Base-by-base conservation (phyloP, 2,888 invertebrate genomes). In the Thysanoteuthis rhombus region DNA sequence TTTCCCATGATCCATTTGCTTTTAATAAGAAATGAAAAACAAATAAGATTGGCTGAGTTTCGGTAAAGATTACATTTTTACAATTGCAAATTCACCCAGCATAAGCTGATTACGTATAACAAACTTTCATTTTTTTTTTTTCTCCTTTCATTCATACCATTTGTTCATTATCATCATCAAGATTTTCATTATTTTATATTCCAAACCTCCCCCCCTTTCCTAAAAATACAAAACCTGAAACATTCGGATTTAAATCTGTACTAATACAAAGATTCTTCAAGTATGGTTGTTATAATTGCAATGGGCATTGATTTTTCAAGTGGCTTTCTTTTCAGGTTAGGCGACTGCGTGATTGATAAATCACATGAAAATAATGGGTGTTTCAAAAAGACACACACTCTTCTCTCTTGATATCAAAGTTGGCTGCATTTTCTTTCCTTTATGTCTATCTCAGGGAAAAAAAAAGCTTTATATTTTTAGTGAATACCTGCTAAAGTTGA, bases 61-160 rank as follows among this genome's bases (percentile, higher is more conserved):
- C 12, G 75, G 75, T 75, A n/a, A 75, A 75, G 75, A 75, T 75
- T 36, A 75, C 75, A 75, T 75, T 75, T 75, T 75, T 75, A 75
- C 75, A 75, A 75, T 75, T 75, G 75, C 75, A 75, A 75, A 75
- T 75, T 75, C n/a, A 75, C n/a, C 75, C n/a, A 75, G n/a, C 75
- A 75, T 75, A 75, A 75, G 75, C 75, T 75, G 75, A 75, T 75
- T 75, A 75, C 75, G 16, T 75, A 75, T 75, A 75, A 75, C 75
- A 75, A 75, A n/a, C 75, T 75, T 75, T 75, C 75, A 16, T n/a
- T 16, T 75, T 75, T 75, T n/a, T n/a, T 75, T n/a, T 75, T 75
- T n/a, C 5, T n/a, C 12, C 75, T 16, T n/a, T n/a, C n/a, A 22
- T n/a, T n/a, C 75, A n/a, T 75, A n/a, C 32, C 32, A 10, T 32